Conservation (phyloP, 2,113 vertebrate species). For the Menura novaehollandiae region DNA sequence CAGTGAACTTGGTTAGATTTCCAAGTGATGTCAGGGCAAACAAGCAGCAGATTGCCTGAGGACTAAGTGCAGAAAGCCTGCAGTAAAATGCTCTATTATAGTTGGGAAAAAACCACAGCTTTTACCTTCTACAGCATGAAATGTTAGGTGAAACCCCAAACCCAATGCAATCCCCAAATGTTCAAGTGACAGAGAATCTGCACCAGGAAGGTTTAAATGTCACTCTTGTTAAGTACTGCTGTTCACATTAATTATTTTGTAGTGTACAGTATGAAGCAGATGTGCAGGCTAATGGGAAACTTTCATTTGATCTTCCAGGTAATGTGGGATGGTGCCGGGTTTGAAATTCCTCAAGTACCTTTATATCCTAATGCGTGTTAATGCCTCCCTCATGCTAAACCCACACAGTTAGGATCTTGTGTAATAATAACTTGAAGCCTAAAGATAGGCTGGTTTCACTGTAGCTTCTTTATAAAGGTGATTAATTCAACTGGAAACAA, state of each 20-base stretch:
- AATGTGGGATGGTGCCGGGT: rapidly evolving
- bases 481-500: neutral
- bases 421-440: neutral
- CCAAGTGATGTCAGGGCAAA: neutral
- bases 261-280: neutral
- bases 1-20: neutral
- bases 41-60: neutral
- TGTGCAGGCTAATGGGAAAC: neutral
- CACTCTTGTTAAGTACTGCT: neutral
- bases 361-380: rapidly evolving
- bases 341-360: neutral
- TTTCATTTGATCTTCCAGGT: neutral
- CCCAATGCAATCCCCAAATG: rapidly evolving
- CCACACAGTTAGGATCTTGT: neutral
- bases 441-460: neutral
- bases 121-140: neutral
- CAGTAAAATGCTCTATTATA: neutral
- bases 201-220: neutral
- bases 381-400: neutral
- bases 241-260: neutral
- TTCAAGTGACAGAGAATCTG: neutral
- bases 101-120: neutral
- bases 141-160: neutral
- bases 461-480: neutral
- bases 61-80: neutral